Conservation (phyloP, 2,797 vertebrate genomes). For the Girardinus metallicus region DNA sequence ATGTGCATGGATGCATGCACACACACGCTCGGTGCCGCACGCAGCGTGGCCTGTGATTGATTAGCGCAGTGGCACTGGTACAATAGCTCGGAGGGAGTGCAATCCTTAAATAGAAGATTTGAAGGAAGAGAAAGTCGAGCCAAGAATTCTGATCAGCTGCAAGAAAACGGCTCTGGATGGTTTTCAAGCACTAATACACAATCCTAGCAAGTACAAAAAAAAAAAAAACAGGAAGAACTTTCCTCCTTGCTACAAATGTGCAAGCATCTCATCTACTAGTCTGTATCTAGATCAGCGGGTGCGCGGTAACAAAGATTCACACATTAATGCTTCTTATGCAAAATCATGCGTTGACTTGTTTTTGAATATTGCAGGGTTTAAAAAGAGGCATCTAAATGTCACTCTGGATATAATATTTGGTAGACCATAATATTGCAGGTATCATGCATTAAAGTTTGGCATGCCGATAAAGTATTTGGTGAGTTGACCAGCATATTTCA, state of each 20-base stretch:
- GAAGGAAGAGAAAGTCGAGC: conserved; percentile 68
- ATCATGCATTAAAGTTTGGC: background rate
- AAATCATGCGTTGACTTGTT: background rate
- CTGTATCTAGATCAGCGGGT: background rate
- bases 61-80: conserved; percentile 82
- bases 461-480: background rate
- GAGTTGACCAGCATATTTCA: too few species aligned
- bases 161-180: conserved; percentile 60
- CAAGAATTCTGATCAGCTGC: conserved; percentile 81
- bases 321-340: background rate
- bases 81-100: conserved; percentile 80
- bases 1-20: conserved; percentile 34
- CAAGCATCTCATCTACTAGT: conserved; percentile 17
- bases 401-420: background rate
- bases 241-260: conserved; percentile 5
- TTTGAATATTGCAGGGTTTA: background rate
- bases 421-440: background rate
- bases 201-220: conserved; percentile 42
- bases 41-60: conserved; percentile 81
- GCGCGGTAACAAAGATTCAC: background rate
- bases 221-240: conserved; percentile 21
- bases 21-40: conserved; percentile 25
- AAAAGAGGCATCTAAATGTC: background rate
- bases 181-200: conserved; percentile 59
- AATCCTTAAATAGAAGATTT: conserved; percentile 82